phyloP scores from a whole-genome alignment of 2,888 invertebrate genomes.

The Microctonus brassicae region DNA sequence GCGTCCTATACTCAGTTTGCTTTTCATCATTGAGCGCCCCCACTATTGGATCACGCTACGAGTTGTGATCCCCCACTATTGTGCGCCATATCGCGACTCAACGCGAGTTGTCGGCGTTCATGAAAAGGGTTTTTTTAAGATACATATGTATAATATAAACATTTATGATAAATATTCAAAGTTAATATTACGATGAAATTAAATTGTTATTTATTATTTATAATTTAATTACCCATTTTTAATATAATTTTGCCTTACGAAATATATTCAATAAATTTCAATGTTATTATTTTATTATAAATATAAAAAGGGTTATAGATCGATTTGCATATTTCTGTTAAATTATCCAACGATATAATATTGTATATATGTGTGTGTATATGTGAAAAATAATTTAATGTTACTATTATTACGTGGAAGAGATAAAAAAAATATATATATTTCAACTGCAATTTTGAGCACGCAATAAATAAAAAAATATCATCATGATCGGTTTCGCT shows the following conservation, averaged over 20 bases:
- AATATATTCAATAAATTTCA: too few species aligned
- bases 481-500: background rate
- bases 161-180: background rate
- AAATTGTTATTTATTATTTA: too few species aligned
- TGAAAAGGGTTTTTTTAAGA: background rate
- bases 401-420: constrained; percentile 1
- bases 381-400: constrained; percentile 5
- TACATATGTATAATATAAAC: background rate
- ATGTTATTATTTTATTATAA: too few species aligned
- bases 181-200: too few species aligned
- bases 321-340: too few species aligned
- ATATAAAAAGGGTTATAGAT: too few species aligned
- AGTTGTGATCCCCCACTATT: constrained; percentile 31
- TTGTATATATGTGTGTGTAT: too few species aligned
- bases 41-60: background rate
- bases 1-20: background rate
- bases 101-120: background rate
- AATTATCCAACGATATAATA: too few species aligned
- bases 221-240: too few species aligned
- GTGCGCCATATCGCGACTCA: constrained; percentile 1
- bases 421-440: too few species aligned
- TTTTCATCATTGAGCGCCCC: constrained; percentile 29
- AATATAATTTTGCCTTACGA: too few species aligned
- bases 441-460: constrained; percentile 21
- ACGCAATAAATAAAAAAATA: constrained; percentile 17